Evolutionary conservation across 1,140 invertebrate species (phyloP), one percentile per base, ranked within the genome.

Genomic region (Magallana gigas): DNA sequence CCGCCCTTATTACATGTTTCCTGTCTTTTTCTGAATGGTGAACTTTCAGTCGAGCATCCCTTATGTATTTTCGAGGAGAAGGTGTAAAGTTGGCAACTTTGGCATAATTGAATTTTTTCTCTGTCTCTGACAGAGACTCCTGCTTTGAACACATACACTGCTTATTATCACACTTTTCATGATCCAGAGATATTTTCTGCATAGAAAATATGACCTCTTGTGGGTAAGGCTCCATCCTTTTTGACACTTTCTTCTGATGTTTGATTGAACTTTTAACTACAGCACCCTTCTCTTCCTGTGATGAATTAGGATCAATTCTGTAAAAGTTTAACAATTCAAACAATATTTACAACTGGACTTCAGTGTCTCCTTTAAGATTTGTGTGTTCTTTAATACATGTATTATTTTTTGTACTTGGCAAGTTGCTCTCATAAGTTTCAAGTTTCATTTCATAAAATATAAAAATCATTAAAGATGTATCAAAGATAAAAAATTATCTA

Each of bases 11-110:
- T 3, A 93, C 76, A n/a, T 90, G 89, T 23, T 91, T 91, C 16
- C 89, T 86, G 83, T 93, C 92, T 91, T 93, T 93, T 18, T 92
- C 89, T 23, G 90, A 90, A 57, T 92, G 88, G 85, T 92, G 92
- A 29, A 92, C 60, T 86, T 92, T 93, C 18, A 93, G 87, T 86
- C 88, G 89, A n/a, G 92, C 91, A 14, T 93, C 92, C 16, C 90
- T 90, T 56, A 93, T 90, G 29, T 92, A 59, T 57, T 89, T 88
- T 16, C 90, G 59, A 6, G 86, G 90, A n/a, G 86, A 87, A 11
- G 83, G 48, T 16, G 81, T 12, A 8, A 83, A 8, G 7, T 7
- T 85, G 12, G 90, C 82, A 36, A 83, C 84, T n/a, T 89, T 85
- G 36, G 90, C 92, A 90, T 90, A 91, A 87, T 91, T 92, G 36